These are phyloP conservation scores for Propithecus deckenii DNA, from an alignment of 2,797 vertebrate genomes.

Conservation along the genomic window DNA sequence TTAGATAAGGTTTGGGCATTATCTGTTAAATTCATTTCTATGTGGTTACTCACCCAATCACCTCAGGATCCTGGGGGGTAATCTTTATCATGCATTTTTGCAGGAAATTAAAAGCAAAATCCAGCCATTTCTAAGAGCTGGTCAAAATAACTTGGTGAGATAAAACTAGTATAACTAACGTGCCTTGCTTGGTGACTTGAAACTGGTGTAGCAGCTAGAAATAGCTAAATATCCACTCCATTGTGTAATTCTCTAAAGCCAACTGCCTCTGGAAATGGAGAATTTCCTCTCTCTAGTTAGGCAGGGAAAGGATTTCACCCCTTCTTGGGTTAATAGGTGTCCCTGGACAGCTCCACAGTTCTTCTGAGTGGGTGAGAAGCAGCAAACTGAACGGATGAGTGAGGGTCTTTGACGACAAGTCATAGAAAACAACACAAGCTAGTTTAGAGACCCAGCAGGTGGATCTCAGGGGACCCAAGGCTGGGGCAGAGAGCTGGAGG, in stretches of 20 bases:
- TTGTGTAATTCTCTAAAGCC: background rate
- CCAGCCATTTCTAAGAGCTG: slow-evolving; percentile 23
- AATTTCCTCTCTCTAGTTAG: background rate
- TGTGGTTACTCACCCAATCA: background rate
- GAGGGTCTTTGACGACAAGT: background rate
- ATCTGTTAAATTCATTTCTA: slow-evolving; percentile 50
- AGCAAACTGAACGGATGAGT: background rate
- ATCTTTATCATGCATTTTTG: background rate
- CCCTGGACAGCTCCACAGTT: background rate
- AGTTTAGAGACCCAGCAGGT: background rate
- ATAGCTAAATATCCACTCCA: background rate
- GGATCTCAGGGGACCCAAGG: background rate
- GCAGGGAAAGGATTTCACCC: background rate
- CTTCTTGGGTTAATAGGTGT: background rate
- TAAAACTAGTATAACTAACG: background rate
- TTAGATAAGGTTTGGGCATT: slow-evolving; percentile 33
- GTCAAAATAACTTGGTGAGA: slow-evolving; percentile 7
- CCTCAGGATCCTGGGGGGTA: background rate
- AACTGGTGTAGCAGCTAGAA: background rate
- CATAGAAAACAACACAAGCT: slow-evolving; percentile 4
- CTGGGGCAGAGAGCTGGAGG: background rate
- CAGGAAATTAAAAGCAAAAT: slow-evolving; percentile 26
- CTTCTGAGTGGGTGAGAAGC: slow-evolving; percentile 24
- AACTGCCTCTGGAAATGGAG: background rate
- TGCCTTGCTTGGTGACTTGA: background rate